Conservation (phyloP, 1,140 invertebrate genomes). For the Lerema accius region DNA sequence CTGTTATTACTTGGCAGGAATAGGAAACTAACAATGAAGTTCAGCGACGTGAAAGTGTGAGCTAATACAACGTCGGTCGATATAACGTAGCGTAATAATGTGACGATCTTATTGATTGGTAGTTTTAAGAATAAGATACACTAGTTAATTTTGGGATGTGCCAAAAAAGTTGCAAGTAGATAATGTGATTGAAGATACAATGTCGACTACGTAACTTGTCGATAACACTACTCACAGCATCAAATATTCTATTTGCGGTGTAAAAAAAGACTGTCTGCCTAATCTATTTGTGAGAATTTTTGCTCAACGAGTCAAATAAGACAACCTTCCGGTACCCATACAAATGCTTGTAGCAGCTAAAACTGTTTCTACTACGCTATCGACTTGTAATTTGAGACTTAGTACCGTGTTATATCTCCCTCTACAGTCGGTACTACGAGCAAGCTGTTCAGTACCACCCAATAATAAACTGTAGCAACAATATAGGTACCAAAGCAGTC, state of each 20-base stretch:
- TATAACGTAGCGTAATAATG: constrained; percentile 29
- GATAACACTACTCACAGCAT: no score
- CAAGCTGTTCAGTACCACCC: constrained; percentile 13
- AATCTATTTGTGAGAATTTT: constrained; percentile 16
- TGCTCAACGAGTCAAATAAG: constrained; percentile 5
- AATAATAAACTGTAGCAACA: constrained; percentile 32
- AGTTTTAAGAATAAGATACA: constrained; percentile 12
- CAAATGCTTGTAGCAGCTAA: constrained; percentile 26
- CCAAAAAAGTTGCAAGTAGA: not conserved
- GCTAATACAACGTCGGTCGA: constrained; percentile 14
- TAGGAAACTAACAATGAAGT: constrained; percentile 29
- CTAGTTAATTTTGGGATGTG: not conserved
- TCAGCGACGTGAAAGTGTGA: constrained; percentile 26
- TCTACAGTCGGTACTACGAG: not conserved
- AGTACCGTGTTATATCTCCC: constrained; percentile 24
- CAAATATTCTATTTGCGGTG: no score
- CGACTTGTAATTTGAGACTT: constrained; percentile 26
- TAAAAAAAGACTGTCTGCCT: not conserved
- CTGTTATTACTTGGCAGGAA: constrained; percentile 23
- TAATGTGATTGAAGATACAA: no score
- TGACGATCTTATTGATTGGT: constrained; percentile 27
- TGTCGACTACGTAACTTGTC: no score
- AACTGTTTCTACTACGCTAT: constrained; percentile 25
- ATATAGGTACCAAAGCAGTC: constrained; percentile 14
- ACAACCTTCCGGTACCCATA: constrained; percentile 24